Evolutionary conservation across 2,797 vertebrate genomes (phyloP).

Genomic region (Dendrocincla fuliginosa): DNA sequence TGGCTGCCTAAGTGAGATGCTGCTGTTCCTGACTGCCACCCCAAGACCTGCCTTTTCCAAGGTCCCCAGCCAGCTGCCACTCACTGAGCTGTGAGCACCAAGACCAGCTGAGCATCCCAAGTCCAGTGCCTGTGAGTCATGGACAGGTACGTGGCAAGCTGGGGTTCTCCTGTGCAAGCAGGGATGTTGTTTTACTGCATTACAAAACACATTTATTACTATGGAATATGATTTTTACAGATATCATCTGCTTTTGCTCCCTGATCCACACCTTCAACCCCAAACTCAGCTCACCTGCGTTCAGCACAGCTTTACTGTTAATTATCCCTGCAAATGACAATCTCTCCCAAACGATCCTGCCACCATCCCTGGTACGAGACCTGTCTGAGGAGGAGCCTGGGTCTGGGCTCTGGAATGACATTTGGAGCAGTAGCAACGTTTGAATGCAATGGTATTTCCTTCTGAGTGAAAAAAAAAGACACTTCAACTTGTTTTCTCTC

Average conservation of each 20-base stretch:
- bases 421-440: slow-evolving; percentile 33
- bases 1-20: neutral
- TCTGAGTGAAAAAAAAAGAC: slow-evolving; percentile 14
- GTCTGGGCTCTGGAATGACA: neutral
- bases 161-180: neutral
- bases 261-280: neutral
- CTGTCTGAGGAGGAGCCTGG: neutral
- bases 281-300: neutral
- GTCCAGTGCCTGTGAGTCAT: neutral
- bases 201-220: neutral
- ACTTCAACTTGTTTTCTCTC: slow-evolving; percentile 50
- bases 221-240: neutral
- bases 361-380: slow-evolving; percentile 18
- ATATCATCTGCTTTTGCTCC: neutral
- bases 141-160: neutral
- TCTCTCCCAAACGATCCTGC: slow-evolving; percentile 17
- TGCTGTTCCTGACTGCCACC: neutral
- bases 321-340: slow-evolving; percentile 22
- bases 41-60: neutral
- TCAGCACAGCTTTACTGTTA: slow-evolving; percentile 9
- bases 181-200: neutral
- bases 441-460: slow-evolving; percentile 59
- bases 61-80: neutral
- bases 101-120: neutral
- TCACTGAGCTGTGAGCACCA: neutral